Conservation (phyloP, 2,113 vertebrate species). For the Anoplopoma fimbria region DNA sequence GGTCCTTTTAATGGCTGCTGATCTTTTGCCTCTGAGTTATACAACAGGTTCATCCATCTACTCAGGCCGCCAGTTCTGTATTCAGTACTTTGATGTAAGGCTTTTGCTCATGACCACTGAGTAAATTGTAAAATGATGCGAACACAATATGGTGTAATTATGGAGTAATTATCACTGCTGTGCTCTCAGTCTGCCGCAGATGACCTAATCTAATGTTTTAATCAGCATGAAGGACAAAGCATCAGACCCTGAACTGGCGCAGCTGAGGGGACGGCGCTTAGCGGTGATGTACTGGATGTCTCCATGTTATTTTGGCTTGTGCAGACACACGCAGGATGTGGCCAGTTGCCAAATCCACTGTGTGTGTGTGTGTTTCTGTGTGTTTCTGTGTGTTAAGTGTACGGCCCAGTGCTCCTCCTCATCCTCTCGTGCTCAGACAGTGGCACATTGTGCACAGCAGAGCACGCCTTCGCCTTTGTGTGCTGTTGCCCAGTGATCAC, state of each 20-base stretch:
- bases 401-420: slow-evolving; percentile 46
- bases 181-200: slow-evolving; percentile 59
- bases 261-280: slow-evolving; percentile 51
- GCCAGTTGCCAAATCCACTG: slow-evolving; percentile 55
- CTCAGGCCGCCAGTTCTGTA: background rate
- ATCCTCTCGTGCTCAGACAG: slow-evolving; percentile 50
- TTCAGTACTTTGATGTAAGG: background rate
- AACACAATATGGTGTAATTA: slow-evolving; percentile 65
- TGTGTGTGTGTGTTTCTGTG: slow-evolving; percentile 35
- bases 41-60: slow-evolving; percentile 24
- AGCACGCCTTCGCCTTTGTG: slow-evolving; percentile 73
- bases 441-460: slow-evolving; percentile 69
- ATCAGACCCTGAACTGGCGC: slow-evolving; percentile 50
- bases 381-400: slow-evolving; percentile 36
- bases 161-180: slow-evolving; percentile 64
- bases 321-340: slow-evolving; percentile 69
- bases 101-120: slow-evolving; percentile 13
- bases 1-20: slow-evolving; percentile 29
- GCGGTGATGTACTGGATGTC: slow-evolving; percentile 34
- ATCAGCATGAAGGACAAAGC: slow-evolving; percentile 73
- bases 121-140: slow-evolving; percentile 32
- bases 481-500: slow-evolving; percentile 78
- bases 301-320: slow-evolving; percentile 66
- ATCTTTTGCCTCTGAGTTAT: slow-evolving; percentile 22
- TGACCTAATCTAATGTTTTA: slow-evolving; percentile 71